Evolutionary conservation across 1,140 invertebrate genomes (phyloP), one percentile per base, ranked within the genome.

Genomic region (Neodiprion virginianus): DNA sequence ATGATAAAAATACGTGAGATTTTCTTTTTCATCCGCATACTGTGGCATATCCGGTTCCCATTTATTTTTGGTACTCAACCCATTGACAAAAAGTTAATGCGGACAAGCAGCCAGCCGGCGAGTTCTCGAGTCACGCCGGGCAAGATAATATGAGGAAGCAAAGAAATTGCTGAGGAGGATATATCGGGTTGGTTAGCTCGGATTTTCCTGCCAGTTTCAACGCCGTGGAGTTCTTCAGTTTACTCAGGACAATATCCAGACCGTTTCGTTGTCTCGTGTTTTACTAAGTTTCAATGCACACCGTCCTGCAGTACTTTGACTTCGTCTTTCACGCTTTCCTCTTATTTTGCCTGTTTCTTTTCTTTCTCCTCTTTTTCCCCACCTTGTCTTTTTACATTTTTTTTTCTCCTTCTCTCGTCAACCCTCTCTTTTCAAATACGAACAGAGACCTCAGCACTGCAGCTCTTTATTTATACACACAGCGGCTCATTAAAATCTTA

Each of bases 51-150:
- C 53, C 53, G 53, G 53, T 61, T 61, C 53, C n/a, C 53, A 61
- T 61, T 61, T 61, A 61, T 61, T 61, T 61, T 61, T 61, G 53
- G 53, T 12, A 5, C 28, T 5, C 28, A 5, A 40, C n/a, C n/a
- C 53, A 61, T 61, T 61, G 53, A 61, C 11, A 61, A 61, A 61
- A 61, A 61, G 53, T 61, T 61, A 61, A 61, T 61, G 53, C 28
- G 28, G 53, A 61, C 53, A 61, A 61, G 53, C n/a, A 17, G 53
- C 53, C 53, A 12, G n/a, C 28, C 28, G 28, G 28, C 28, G 28
- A 40, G 28, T 40, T 40, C 28, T 40, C 28, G 28, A 40, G 28
- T 40, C 28, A 3, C 28, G 28, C 28, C 28, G 28, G 28, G 28
- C 28, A 40, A 40, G 28, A 40, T 40, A 40, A 40, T 40, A 40